Evolutionary conservation across 23 tunicate species (phyloP).

Genomic region (Styela clava): DNA sequence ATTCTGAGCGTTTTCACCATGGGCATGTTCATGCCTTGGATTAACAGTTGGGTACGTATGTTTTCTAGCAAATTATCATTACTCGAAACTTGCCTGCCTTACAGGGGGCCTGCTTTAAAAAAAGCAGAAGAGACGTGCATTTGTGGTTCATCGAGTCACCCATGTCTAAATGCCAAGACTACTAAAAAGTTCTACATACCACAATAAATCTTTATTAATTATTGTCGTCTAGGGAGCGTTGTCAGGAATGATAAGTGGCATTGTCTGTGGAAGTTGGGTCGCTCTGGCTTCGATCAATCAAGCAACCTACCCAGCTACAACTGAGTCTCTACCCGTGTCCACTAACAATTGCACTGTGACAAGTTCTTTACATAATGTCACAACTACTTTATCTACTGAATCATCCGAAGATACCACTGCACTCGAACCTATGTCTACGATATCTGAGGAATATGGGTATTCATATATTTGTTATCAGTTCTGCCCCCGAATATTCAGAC

Average conservation of each 20-base stretch:
- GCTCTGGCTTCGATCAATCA: neutral
- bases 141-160: too few relatives aligned
- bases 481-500: too few relatives aligned
- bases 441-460: too few relatives aligned
- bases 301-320: neutral
- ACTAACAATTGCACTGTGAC: neutral
- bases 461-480: too few relatives aligned
- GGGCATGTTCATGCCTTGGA: neutral
- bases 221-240: neutral
- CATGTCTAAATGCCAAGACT: too few relatives aligned
- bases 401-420: neutral
- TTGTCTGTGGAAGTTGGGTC: neutral
- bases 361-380: neutral
- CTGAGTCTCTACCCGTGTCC: neutral
- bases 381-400: neutral
- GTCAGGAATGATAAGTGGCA: neutral
- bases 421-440: neutral
- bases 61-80: too few relatives aligned
- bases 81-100: too few relatives aligned
- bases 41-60: neutral
- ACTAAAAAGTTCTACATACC: too few relatives aligned
- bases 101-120: too few relatives aligned
- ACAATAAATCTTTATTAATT: too few relatives aligned
- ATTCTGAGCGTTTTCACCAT: neutral
- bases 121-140: too few relatives aligned